phyloP scores from a whole-genome alignment of 1,140 invertebrate genomes.

The Trachymyrmex cornetzi region DNA sequence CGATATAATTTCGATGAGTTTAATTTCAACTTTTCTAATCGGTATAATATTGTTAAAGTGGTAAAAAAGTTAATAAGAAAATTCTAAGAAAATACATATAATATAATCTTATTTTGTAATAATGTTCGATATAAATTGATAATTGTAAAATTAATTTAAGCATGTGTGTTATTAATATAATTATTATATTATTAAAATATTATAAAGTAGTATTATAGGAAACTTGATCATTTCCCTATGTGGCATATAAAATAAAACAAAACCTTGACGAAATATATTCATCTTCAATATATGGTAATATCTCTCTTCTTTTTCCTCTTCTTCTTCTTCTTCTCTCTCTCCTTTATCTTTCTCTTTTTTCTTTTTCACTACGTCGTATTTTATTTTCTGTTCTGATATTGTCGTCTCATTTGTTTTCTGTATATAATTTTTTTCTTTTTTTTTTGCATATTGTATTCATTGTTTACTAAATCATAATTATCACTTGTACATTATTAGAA shows the following conservation, averaged over 20 bases:
- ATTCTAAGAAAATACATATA: background rate
- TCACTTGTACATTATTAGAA: no score
- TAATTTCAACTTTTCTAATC: background rate
- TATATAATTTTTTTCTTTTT: no score
- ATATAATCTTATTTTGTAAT: background rate
- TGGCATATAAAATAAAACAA: background rate
- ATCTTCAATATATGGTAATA: background rate
- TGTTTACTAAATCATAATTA: no score
- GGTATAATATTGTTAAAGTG: background rate
- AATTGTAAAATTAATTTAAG: background rate
- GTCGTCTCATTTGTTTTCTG: no score
- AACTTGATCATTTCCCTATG: background rate
- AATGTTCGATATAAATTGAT: background rate
- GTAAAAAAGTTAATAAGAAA: background rate
- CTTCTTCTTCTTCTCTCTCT: background rate
- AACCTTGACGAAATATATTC: background rate
- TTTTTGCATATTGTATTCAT: no score
- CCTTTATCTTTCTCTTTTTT: no score
- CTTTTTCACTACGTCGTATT: no score
- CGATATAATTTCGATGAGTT: constrained; percentile 17
- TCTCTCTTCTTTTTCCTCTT: background rate
- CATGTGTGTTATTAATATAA: background rate
- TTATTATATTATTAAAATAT: background rate
- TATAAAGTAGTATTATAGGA: constrained; percentile 10
- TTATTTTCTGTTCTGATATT: no score